phyloP scores from a whole-genome alignment of 2,113 vertebrate species.

The Ibidorhyncha struthersii region DNA sequence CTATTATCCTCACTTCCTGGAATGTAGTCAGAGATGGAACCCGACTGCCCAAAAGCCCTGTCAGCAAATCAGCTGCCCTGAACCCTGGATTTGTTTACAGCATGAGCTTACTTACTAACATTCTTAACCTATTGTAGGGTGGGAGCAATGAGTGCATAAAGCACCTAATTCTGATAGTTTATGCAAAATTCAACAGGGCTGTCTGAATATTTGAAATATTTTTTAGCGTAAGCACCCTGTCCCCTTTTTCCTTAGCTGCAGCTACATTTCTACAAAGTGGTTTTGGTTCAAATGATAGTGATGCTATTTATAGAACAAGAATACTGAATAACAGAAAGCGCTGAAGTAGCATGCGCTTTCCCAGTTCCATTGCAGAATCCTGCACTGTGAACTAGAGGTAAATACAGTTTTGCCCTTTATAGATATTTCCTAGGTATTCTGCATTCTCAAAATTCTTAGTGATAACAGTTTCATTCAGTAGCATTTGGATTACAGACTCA shows the following conservation, averaged over 20 bases:
- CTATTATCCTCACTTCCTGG: slow-evolving; percentile 47
- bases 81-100: neutral
- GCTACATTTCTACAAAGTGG: neutral
- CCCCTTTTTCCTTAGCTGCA: neutral
- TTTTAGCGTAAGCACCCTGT: neutral
- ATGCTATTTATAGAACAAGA: neutral
- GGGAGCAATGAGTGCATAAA: neutral
- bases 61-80: neutral
- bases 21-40: neutral
- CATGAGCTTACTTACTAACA: neutral
- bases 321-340: neutral
- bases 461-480: neutral
- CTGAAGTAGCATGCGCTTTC: neutral
- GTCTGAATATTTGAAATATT: neutral
- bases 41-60: neutral
- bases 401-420: neutral
- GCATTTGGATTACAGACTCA: neutral
- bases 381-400: neutral
- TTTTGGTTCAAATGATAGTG: neutral
- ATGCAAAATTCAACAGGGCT: neutral
- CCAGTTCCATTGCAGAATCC: neutral
- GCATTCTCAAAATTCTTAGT: neutral
- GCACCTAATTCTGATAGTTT: neutral
- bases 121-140: neutral
- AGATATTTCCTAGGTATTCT: neutral